Base-by-base conservation (phyloP, 1,140 invertebrate genomes). In the Chelonus insularis region DNA sequence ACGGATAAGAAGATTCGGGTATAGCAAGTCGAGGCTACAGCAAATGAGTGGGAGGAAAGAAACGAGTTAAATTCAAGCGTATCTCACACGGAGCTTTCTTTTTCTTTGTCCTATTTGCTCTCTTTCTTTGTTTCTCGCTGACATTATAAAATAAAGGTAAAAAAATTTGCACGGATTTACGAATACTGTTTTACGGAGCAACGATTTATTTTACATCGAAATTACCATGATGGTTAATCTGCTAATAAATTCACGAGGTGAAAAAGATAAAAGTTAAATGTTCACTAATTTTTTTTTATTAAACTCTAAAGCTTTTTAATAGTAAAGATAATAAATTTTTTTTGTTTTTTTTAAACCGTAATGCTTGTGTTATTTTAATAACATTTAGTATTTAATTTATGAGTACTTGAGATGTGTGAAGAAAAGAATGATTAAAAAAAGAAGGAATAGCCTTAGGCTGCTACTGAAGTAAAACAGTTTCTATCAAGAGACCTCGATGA, bases 401-500 rank as follows among this genome's bases (percentile, higher is more conserved):
- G 14, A 51, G 18, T 18, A 16, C 45, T n/a, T 18, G 23, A 59
- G 23, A 50, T 16, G 41, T 43, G 41, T 9, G 41, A 43, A 16
- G 8, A 16, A 20, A 43, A 37, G 14, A 20, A 18, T 23, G 7
- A 20, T 11, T 25, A 7, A 48, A 52, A 20, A 51, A 54, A 60
- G n/a, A 14, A 12, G 12, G 8, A 56, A 56, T 62, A 11, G 51
- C 60, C 41, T 23, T 47, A 59, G 57, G 57, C 45, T 36, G 29
- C 37, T n/a, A n/a, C n/a, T 23, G 14, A 56, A 37, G 63, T 64
- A 69, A 65, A 65, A 70, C 70, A 65, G 67, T 68, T 71, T 62
- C 71, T 66, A 73, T 73, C 68, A 69, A 65, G 62, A 56, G 71
- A 70, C 18, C 20, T 20, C 21, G 20, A 32, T 9, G 70, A 71